Conservation (phyloP, 2,888 invertebrate genomes). For the Hypsopygia costalis region DNA sequence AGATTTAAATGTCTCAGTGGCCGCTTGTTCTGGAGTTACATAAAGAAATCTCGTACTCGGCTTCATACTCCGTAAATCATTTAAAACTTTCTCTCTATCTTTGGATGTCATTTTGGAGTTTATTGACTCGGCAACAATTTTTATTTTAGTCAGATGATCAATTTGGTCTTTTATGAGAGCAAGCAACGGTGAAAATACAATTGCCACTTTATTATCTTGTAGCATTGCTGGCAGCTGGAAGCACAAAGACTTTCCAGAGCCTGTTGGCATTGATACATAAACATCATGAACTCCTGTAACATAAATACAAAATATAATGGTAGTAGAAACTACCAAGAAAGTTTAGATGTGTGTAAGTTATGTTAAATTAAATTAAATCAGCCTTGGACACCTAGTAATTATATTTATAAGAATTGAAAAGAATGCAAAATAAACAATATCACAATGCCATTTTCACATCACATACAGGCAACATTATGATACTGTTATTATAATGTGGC, state of each 20-base stretch:
- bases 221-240: constrained; percentile 97
- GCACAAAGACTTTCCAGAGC: constrained; percentile 98
- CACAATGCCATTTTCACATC: too few relatives aligned
- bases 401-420: too few relatives aligned
- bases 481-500: not conserved
- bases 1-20: constrained; percentile 86
- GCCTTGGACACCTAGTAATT: too few relatives aligned
- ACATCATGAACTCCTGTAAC: constrained; percentile 91
- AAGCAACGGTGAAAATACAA: constrained; percentile 97
- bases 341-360: too few relatives aligned
- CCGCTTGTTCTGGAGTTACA: constrained; percentile 98
- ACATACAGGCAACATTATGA: not conserved
- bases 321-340: too few relatives aligned
- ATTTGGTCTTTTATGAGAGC: constrained; percentile 99
- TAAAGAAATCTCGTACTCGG: constrained; percentile 93
- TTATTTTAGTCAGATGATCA: constrained; percentile 88
- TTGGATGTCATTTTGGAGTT: constrained; percentile 93
- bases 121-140: constrained; percentile 92
- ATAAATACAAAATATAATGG: too few relatives aligned
- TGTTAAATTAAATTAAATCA: not conserved
- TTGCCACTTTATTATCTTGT: constrained; percentile 88
- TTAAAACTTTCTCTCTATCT: constrained; percentile 88
- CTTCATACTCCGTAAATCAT: constrained; percentile 86
- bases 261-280: constrained; percentile 98
- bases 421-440: too few relatives aligned